Base-by-base conservation (phyloP, 2,797 vertebrate species). In the Myoxocephalus aenaeus region DNA sequence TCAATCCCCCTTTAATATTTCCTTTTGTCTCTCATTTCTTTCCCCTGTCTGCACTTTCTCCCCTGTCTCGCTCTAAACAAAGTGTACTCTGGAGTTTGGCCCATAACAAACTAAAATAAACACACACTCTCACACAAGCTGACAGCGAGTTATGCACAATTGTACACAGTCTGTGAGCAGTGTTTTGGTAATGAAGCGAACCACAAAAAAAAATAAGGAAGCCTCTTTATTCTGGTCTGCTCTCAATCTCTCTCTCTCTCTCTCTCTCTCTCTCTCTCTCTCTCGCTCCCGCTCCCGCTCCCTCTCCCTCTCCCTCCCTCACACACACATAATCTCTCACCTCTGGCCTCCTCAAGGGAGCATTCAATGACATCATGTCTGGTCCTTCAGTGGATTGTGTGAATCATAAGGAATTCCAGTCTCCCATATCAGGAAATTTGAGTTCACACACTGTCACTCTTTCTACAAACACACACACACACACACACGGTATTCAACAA, bases 391-490 rank as follows among this genome's bases (percentile, higher is more conserved):
- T 71, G 92, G 86, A 83, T 95, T 92, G 87, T 92, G 93, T 94
- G 96, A 95, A 90, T 38, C 82, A 70, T 83, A 79, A 81, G 54
- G 81, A 77, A 77, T 88, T 71, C 65, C 75, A 29, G 32, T 93
- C 96, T 94, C 94, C 95, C 96, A 96, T 90, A 93, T 91, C 80
- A 80, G 85, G 87, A 87, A 70, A 86, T 91, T 81, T 87, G 48
- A 78, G 72, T 74, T 79, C 73, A 80, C 73, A 75, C 75, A 74
- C 69, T 42, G 64, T 80, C 56, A 70, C 22, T 72, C 20, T 46
- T 42, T 34, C 15, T 42, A 57, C 7, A 77, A 44, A 44, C 38
- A 63, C 8, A 57, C 12, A 48, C 13, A 27, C 27, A 67, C 36
- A 83, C 50, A 58, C 36, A 66, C 40, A 82, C 48, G 29, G 51